phyloP scores from a whole-genome alignment of 2,113 vertebrate species.

The Cololabis saira region DNA sequence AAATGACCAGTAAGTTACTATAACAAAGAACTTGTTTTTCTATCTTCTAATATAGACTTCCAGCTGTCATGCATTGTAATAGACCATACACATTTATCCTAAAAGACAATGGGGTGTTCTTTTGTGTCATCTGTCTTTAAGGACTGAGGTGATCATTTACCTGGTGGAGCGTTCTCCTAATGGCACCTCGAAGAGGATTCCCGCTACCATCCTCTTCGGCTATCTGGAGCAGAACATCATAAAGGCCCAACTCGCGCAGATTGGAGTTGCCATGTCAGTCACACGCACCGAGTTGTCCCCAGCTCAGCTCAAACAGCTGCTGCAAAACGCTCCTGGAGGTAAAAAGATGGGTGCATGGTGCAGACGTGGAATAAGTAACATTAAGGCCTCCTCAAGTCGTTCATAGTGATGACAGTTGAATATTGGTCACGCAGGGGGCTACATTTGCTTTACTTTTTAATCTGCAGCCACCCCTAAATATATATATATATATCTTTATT shows the following conservation, averaged over 20 bases:
- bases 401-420: too few species aligned
- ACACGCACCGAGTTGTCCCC: constrained; percentile 91
- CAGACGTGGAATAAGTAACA: not conserved
- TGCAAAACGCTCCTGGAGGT: constrained; percentile 95
- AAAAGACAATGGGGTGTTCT: not conserved
- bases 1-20: constrained; percentile 90
- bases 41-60: not conserved
- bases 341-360: not conserved
- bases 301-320: constrained; percentile 92
- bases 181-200: constrained; percentile 93
- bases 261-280: constrained; percentile 88
- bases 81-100: not conserved
- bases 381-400: not conserved
- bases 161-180: constrained; percentile 94
- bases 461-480: too few species aligned
- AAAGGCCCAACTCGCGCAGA: constrained; percentile 88
- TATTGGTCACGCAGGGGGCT: too few species aligned
- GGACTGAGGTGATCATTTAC: constrained; percentile 95
- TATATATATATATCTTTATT: too few species aligned
- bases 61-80: not conserved
- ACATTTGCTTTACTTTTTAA: too few species aligned
- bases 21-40: not conserved
- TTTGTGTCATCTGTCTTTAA: constrained; percentile 51
- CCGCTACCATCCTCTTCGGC: constrained; percentile 84
- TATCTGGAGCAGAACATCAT: constrained; percentile 91